Evolutionary conservation across 2,113 vertebrate genomes (phyloP).

Genomic region (Cyanocitta stelleri): DNA sequence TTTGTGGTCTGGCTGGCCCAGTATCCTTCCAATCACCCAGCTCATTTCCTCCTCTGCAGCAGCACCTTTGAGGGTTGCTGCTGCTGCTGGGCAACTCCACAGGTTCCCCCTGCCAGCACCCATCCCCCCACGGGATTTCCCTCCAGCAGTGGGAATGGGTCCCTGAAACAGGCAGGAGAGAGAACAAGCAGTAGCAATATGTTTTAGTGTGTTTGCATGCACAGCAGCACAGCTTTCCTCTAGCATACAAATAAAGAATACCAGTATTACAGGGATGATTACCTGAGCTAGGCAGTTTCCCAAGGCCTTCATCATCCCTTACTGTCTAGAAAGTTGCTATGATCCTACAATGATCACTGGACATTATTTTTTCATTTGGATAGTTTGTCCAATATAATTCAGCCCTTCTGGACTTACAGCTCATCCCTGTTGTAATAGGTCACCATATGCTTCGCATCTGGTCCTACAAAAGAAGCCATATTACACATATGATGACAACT

Average conservation of each 20-base stretch:
- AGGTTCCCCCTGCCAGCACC: not conserved
- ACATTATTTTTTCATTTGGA: not conserved
- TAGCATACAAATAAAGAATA: not conserved
- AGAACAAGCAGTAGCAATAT: not conserved
- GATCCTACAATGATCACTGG: not conserved
- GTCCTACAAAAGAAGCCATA: constrained; percentile 1
- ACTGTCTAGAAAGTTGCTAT: not conserved
- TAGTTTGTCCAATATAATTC: not conserved
- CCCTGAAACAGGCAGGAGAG: not conserved
- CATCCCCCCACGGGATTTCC: rapidly evolving
- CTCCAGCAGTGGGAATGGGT: not conserved
- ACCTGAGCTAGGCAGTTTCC: not conserved
- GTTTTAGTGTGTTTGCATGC: not conserved
- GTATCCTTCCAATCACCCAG: not conserved
- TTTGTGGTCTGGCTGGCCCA: not conserved
- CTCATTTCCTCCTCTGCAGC: not conserved
- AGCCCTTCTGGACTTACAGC: not conserved
- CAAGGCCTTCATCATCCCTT: not conserved
- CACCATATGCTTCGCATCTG: constrained; percentile 63
- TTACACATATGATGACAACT: not conserved
- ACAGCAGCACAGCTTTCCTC: not conserved
- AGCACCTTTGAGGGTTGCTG: not conserved
- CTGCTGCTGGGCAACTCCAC: not conserved
- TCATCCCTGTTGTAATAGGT: constrained; percentile 14
- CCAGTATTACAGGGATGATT: not conserved